These are phyloP conservation scores for Craterocephalus amniculus DNA, from an alignment of 2,797 vertebrate genomes.

Conservation along the genomic window DNA sequence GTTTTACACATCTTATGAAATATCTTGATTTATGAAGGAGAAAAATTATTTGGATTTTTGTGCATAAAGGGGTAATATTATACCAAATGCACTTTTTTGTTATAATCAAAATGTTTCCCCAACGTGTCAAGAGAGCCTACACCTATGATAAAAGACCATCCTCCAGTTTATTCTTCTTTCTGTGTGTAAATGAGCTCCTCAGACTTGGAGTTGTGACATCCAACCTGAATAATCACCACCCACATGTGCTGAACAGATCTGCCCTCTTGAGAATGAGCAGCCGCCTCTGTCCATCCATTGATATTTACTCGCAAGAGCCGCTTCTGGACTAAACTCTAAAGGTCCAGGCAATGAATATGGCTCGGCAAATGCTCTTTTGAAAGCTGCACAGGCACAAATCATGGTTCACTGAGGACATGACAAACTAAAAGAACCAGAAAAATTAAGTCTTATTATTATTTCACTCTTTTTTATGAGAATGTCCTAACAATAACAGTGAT, in stretches of 20 bases:
- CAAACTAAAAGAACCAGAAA: background rate
- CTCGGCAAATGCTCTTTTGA: background rate
- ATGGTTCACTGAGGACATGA: slow-evolving; percentile 2
- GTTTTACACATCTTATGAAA: background rate
- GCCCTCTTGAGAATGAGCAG: background rate
- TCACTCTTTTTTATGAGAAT: background rate
- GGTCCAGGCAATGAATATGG: background rate
- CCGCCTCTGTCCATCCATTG: background rate
- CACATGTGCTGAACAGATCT: slow-evolving; percentile 8
- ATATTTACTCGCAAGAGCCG: slow-evolving; percentile 21
- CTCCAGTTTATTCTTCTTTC: background rate
- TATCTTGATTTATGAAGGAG: too few relatives aligned
- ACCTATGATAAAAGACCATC: background rate
- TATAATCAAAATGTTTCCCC: too few relatives aligned
- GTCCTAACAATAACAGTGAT: background rate
- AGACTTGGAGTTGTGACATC: background rate
- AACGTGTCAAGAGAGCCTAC: background rate
- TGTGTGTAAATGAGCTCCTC: background rate
- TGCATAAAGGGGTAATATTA: background rate
- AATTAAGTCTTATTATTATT: background rate
- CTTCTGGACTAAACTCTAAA: slow-evolving; percentile 16
- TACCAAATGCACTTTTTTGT: too few relatives aligned
- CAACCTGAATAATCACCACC: background rate
- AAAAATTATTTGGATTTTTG: background rate
- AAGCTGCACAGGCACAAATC: slow-evolving; percentile 2